A percentile compares a stretch with the other conserved stretches of the same genome.
phyloP scores from a whole-genome alignment of 1,140 invertebrate genomes.

The Ceratina calcarata region DNA sequence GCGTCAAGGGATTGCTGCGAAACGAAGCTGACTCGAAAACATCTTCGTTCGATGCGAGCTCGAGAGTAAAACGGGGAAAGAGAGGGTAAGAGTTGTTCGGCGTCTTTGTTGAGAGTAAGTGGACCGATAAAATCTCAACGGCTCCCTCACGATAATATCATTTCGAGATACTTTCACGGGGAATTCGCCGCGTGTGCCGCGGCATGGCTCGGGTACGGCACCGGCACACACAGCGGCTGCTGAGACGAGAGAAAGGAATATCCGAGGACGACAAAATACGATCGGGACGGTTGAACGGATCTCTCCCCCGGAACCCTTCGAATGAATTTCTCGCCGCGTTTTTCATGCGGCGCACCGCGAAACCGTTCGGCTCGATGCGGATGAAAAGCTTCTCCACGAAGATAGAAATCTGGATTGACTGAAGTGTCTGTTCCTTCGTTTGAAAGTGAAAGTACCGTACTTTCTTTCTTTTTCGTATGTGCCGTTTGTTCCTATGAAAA shows the following conservation, averaged over 20 bases:
- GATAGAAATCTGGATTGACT: background rate
- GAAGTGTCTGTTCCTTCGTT: background rate
- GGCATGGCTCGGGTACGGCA: too few species aligned
- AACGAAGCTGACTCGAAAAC: constrained; percentile 20
- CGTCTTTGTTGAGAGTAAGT: constrained; percentile 31
- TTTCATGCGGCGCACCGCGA: background rate
- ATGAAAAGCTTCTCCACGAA: background rate
- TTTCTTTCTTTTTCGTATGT: background rate
- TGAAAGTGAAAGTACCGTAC: background rate
- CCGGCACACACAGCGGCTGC: background rate
- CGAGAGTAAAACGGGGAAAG: background rate
- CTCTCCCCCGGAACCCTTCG: background rate
- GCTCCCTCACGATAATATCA: constrained; percentile 51
- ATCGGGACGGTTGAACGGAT: constrained; percentile 12
- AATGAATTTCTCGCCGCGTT: constrained; percentile 12
- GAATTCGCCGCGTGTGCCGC: constrained; percentile 21
- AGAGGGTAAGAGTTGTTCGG: background rate
- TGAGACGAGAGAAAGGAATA: constrained; percentile 7
- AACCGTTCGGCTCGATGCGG: background rate
- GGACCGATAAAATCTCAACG: constrained; percentile 52
- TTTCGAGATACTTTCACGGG: constrained; percentile 54
- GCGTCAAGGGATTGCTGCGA: background rate
- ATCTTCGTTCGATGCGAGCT: constrained; percentile 3
- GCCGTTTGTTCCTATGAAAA: too few species aligned
- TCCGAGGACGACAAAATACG: constrained; percentile 13